Percentiles rank a stretch among this genome's conserved stretches.
Evolutionary conservation across 2,797 vertebrate species (phyloP).

Genomic region (Poecilia wingei): DNA sequence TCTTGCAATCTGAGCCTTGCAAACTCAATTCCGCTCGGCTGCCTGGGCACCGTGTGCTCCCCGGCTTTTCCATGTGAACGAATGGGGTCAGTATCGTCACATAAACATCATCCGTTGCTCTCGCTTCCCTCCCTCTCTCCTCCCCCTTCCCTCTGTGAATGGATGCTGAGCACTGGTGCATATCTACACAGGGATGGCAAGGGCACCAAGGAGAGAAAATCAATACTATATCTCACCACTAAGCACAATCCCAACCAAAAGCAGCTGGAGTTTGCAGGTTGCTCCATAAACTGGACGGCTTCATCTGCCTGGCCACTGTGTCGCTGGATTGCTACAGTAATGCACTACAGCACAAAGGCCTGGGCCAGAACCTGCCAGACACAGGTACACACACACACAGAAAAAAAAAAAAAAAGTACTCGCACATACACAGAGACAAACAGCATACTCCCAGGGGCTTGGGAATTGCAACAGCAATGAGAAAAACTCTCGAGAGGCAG

Average conservation of each 20-base stretch:
- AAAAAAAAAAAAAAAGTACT: background rate
- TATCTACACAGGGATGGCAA: slow-evolving; percentile 80
- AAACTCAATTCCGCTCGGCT: slow-evolving; percentile 66
- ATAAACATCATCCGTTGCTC: slow-evolving; percentile 70
- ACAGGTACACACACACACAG: slow-evolving; percentile 23
- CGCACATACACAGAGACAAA: slow-evolving; percentile 50
- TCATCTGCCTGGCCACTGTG: slow-evolving; percentile 78
- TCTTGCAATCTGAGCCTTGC: slow-evolving; percentile 61
- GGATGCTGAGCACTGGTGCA: slow-evolving; percentile 77
- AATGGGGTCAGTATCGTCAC: slow-evolving; percentile 83
- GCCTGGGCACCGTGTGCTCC: slow-evolving; percentile 49
- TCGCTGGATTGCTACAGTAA: slow-evolving; percentile 74
- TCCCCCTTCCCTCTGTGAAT: slow-evolving; percentile 61
- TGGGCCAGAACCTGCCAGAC: slow-evolving; percentile 60
- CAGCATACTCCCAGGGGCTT: slow-evolving; percentile 60
- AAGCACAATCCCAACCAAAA: slow-evolving; percentile 84
- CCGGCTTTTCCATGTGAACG: slow-evolving; percentile 72
- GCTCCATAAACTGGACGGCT: slow-evolving; percentile 84
- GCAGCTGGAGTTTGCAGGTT: slow-evolving; percentile 84
- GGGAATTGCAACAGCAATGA: slow-evolving; percentile 67
- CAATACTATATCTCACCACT: slow-evolving; percentile 84
- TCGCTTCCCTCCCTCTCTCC: slow-evolving; percentile 3
- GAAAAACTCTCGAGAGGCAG: slow-evolving; percentile 71
- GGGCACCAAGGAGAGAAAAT: slow-evolving; percentile 80
- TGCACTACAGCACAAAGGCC: slow-evolving; percentile 72